These are phyloP conservation scores for Spisula solida DNA, from an alignment of 2,888 invertebrate genomes.

Conservation along the genomic window DNA sequence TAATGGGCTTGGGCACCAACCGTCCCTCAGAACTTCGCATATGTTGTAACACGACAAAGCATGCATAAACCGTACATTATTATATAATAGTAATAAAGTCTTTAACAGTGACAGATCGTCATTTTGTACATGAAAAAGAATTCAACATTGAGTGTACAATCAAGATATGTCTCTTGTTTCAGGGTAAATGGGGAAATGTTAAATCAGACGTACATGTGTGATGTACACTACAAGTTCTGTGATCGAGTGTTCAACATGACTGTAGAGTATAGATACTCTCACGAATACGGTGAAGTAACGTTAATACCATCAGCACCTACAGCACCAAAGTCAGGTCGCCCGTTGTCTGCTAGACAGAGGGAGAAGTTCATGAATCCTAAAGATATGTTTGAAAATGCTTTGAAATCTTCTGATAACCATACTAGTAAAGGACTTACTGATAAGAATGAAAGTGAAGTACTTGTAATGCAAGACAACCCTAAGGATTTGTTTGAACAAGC, in stretches of 20 bases:
- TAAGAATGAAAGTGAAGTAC: not conserved
- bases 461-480: slow-evolving; percentile 21
- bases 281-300: slow-evolving; percentile 84
- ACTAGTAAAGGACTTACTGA: not conserved
- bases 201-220: slow-evolving; percentile 58
- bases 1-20: no score
- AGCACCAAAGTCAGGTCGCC: slow-evolving; percentile 74
- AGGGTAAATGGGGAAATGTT: not conserved
- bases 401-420: slow-evolving; percentile 48
- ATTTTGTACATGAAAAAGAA: no score
- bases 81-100: no score
- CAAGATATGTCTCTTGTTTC: not conserved
- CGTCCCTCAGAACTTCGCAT: no score
- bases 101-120: no score
- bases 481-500: slow-evolving; percentile 56
- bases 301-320: slow-evolving; percentile 76
- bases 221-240: slow-evolving; percentile 79
- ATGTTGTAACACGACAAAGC: no score
- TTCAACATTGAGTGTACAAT: no score
- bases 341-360: slow-evolving; percentile 68
- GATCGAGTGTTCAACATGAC: slow-evolving; percentile 80
- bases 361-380: slow-evolving; percentile 73
- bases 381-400: slow-evolving; percentile 78
- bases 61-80: no score
- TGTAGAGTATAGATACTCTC: slow-evolving; percentile 82